phyloP scores from a whole-genome alignment of 2,888 invertebrate genomes.

The Anthrax anthrax region DNA sequence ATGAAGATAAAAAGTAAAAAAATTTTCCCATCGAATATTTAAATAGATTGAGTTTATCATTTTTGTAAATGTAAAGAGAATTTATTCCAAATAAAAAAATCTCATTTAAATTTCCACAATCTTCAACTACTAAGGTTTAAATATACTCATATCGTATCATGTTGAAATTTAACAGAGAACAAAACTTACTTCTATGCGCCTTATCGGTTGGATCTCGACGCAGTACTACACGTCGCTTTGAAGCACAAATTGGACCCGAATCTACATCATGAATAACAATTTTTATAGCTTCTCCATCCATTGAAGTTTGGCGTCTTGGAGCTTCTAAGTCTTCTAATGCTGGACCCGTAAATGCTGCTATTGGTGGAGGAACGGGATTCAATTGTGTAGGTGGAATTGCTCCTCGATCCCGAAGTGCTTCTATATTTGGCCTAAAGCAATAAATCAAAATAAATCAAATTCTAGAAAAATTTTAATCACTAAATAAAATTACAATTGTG shows the following conservation, averaged over 20 bases:
- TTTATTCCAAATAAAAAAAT: too few species aligned
- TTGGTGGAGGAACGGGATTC: conserved; percentile 32
- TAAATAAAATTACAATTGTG: conserved; percentile 57
- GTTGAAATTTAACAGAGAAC: too few species aligned
- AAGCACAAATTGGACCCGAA: conserved; percentile 47
- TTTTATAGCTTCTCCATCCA: conserved; percentile 82
- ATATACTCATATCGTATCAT: too few species aligned
- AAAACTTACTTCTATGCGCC: conserved; percentile 66
- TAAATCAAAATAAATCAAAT: conserved; percentile 13
- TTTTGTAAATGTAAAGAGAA: too few species aligned
- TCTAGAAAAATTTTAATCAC: background rate
- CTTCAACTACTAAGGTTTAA: too few species aligned
- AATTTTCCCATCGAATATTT: too few species aligned
- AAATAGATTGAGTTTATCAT: too few species aligned
- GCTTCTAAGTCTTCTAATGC: conserved; percentile 48
- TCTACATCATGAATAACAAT: conserved; percentile 90
- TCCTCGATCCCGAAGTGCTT: conserved; percentile 42
- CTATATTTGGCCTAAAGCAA: conserved; percentile 56
- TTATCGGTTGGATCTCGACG: conserved; percentile 69
- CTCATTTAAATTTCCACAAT: too few species aligned
- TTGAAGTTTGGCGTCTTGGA: conserved; percentile 64
- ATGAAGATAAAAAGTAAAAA: too few species aligned
- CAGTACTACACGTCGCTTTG: conserved; percentile 59
- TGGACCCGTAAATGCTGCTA: conserved; percentile 34
- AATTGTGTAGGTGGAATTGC: conserved; percentile 35